Evolutionary conservation across 2,113 vertebrate species (phyloP).

Genomic region (Hydrolagus affinis): DNA sequence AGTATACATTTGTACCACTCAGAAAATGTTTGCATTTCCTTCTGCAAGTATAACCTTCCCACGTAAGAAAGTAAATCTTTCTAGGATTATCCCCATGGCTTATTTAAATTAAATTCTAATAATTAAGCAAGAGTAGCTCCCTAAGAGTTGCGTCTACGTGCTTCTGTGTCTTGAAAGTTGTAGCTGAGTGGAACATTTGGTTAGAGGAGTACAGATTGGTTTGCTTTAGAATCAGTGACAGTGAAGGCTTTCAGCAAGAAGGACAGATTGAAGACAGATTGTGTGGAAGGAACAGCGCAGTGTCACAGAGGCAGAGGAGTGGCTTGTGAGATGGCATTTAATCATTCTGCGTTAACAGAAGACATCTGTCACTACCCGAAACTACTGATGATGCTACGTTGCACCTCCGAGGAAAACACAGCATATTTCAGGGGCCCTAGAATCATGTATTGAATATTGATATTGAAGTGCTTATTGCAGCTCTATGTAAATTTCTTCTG

Average conservation of each 20-base stretch:
- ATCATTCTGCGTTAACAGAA: constrained; percentile 66
- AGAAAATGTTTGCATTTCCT: background rate
- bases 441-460: constrained; percentile 59
- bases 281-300: constrained; percentile 41
- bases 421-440: constrained; percentile 55
- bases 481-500: background rate
- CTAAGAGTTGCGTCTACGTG: background rate
- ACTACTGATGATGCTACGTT: constrained; percentile 43
- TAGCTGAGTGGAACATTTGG: background rate
- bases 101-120: too few species aligned
- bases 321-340: constrained; percentile 60
- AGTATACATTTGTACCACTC: background rate
- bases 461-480: constrained; percentile 46
- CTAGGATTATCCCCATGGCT: background rate
- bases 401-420: constrained; percentile 45
- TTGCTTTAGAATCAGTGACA: constrained; percentile 37
- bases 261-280: constrained; percentile 65
- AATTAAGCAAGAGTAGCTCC: too few species aligned
- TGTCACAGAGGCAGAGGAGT: constrained; percentile 46
- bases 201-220: background rate
- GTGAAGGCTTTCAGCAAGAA: constrained; percentile 39
- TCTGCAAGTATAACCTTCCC: too few species aligned
- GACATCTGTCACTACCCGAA: constrained; percentile 61
- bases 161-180: background rate
- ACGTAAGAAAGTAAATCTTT: background rate